Conservation (phyloP, 2,888 invertebrate genomes). For the Epinotia nisella region DNA sequence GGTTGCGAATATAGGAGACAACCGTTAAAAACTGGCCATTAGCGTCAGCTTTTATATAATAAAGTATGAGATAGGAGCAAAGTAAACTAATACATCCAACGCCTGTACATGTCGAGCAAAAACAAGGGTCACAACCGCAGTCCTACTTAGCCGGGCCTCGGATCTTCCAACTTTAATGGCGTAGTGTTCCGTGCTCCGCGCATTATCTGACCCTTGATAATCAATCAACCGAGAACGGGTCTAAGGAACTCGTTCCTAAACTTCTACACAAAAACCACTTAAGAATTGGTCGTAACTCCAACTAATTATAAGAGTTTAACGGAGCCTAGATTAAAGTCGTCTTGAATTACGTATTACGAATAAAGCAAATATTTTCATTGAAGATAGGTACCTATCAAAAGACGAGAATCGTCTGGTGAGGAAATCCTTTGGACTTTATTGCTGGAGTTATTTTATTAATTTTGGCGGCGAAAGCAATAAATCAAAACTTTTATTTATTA, state of each 20-base stretch:
- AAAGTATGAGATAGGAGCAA: conserved; percentile 9
- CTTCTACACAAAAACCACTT: conserved; percentile 59
- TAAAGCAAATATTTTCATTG: conserved; percentile 35
- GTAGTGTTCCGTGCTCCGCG: conserved; percentile 40
- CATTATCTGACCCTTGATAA: conserved; percentile 54
- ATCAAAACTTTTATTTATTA: conserved; percentile 31
- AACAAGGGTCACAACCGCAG: conserved; percentile 35
- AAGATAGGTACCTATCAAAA: conserved; percentile 36
- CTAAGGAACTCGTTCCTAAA: conserved; percentile 56
- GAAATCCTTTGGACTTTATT: conserved; percentile 34
- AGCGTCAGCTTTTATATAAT: conserved; percentile 22
- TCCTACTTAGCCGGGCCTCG: conserved; percentile 20
- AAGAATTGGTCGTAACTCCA: conserved; percentile 55
- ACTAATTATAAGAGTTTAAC: conserved; percentile 52
- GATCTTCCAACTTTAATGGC: conserved; percentile 43
- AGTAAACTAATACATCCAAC: conserved; percentile 18
- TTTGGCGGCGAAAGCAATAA: conserved; percentile 11
- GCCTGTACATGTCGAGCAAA: conserved; percentile 22
- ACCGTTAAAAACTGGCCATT: conserved; percentile 4
- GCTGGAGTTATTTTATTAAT: conserved; percentile 38
- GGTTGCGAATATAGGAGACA: neutral
- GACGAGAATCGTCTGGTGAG: conserved; percentile 22
- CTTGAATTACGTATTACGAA: conserved; percentile 28
- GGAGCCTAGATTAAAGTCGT: conserved; percentile 44
- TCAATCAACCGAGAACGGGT: conserved; percentile 61